A percentile compares a stretch with the other conserved stretches of the same genome.
Conservation (phyloP, 2,113 vertebrate genomes). For the Onychorhynchus coronatus region DNA sequence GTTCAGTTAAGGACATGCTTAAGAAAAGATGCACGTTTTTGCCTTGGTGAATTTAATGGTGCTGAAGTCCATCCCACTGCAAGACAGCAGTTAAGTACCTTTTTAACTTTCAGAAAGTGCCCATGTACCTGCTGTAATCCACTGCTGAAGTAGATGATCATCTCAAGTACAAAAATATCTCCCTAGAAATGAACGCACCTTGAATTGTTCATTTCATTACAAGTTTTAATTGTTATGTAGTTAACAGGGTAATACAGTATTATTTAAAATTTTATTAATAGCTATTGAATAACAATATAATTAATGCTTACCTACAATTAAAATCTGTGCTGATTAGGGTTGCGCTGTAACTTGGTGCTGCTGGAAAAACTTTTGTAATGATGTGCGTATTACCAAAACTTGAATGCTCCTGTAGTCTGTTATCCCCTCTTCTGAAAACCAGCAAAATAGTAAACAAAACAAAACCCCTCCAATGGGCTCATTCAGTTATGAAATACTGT, state of each 20-base stretch:
- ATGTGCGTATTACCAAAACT: background rate
- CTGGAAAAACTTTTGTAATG: background rate
- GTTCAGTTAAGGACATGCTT: slow-evolving; percentile 24
- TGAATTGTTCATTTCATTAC: background rate
- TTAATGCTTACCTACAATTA: background rate
- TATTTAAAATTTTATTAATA: background rate
- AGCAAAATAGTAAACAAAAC: background rate
- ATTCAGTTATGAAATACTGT: slow-evolving; percentile 24
- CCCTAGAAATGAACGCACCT: background rate
- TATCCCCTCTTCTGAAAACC: background rate
- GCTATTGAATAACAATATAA: background rate
- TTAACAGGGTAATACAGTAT: background rate
- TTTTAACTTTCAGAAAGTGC: slow-evolving; percentile 52
- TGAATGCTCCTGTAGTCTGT: background rate
- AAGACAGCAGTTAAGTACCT: slow-evolving; percentile 27
- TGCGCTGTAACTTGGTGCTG: background rate
- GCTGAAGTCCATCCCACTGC: slow-evolving; percentile 24
- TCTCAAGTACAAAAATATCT: background rate
- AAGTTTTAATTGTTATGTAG: background rate
- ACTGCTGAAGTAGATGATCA: background rate
- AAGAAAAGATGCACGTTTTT: slow-evolving; percentile 54
- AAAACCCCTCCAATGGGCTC: background rate
- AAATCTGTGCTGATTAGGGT: background rate
- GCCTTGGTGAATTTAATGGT: slow-evolving; percentile 19
- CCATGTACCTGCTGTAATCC: slow-evolving; percentile 1